phyloP scores from a whole-genome alignment of 2,797 vertebrate genomes.

The Myotis daubentonii region DNA sequence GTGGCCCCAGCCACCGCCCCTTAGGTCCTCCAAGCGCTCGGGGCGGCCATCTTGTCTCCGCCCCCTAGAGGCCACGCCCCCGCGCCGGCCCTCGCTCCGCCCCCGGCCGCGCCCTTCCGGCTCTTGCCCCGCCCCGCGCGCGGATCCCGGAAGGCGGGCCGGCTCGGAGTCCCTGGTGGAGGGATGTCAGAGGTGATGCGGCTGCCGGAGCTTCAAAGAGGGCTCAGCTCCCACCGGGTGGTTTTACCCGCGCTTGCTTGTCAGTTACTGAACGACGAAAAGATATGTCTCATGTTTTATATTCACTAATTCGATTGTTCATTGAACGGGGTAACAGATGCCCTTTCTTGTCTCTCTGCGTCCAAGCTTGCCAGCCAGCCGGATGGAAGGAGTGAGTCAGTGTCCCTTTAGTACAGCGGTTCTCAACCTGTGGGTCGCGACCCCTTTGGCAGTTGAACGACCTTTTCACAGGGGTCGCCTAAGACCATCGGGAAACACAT shows the following conservation, averaged over 20 bases:
- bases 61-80: constrained; percentile 63
- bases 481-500: too few species aligned
- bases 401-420: background rate
- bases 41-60: constrained; percentile 57
- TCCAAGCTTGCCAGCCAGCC: background rate
- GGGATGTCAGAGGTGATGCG: accelerated
- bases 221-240: accelerated
- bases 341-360: background rate
- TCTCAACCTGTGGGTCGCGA: too few species aligned
- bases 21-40: constrained; percentile 64
- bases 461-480: too few species aligned
- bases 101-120: constrained; percentile 61
- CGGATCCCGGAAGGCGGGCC: background rate
- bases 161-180: accelerated
- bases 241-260: background rate
- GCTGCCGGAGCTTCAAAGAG: background rate
- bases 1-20: constrained; percentile 66
- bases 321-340: background rate
- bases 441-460: too few species aligned
- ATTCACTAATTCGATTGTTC: background rate
- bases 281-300: background rate
- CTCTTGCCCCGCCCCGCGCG: too few species aligned
- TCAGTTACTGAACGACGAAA: background rate
- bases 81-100: background rate
- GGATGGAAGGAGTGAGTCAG: background rate